phyloP scores from a whole-genome alignment of 2,888 invertebrate genomes.

The Empis stercorea region DNA sequence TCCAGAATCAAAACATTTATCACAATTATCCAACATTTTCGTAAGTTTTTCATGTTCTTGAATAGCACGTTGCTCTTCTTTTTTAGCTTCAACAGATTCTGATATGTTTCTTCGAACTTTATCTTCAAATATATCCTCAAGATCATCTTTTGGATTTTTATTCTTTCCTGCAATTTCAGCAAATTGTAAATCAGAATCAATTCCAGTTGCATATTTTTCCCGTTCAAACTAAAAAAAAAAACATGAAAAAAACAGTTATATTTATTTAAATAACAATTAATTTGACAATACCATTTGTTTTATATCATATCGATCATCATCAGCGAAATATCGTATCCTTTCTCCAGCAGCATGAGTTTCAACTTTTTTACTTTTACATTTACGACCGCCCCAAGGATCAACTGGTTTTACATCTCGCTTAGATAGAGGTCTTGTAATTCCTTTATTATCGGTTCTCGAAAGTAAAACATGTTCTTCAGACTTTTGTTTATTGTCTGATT shows the following conservation, averaged over 20 bases:
- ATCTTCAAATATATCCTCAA: conserved; percentile 76
- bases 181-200: conserved; percentile 70
- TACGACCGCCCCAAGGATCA: conserved; percentile 10
- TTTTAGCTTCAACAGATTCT: conserved; percentile 45
- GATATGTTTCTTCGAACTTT: conserved; percentile 55
- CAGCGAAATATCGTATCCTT: conserved; percentile 70
- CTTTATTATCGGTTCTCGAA: conserved; percentile 52
- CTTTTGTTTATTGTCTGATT: conserved; percentile 3
- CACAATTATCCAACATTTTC: conserved; percentile 65
- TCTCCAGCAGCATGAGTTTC: conserved; percentile 63
- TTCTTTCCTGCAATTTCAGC: conserved; percentile 56
- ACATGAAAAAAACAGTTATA: conserved; percentile 1
- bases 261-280: conserved; percentile 13
- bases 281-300: conserved; percentile 57
- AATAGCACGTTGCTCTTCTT: conserved; percentile 53
- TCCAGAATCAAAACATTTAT: conserved; percentile 67
- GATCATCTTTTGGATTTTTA: conserved; percentile 51
- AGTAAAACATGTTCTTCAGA: conserved; percentile 47
- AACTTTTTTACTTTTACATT: conserved; percentile 30
- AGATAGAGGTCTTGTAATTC: conserved; percentile 52
- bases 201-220: conserved; percentile 66
- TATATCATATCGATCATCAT: conserved; percentile 79
- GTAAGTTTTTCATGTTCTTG: conserved; percentile 57
- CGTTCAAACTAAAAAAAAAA: conserved; percentile 50
- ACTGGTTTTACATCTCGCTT: conserved; percentile 13